Evolutionary conservation across 2,113 vertebrate genomes (phyloP).

Genomic region (Scomber colias): DNA sequence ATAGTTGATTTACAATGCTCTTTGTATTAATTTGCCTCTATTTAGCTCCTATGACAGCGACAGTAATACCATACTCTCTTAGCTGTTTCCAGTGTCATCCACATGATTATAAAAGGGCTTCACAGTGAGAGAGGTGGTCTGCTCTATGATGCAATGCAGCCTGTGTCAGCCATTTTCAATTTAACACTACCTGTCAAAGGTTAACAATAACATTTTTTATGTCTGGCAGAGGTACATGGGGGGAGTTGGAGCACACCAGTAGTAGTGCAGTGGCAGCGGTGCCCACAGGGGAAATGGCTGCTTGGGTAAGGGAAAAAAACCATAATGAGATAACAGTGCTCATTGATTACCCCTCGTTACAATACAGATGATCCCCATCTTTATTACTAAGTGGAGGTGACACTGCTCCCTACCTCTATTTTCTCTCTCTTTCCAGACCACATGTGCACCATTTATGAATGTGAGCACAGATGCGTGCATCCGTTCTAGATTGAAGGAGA

Average conservation of each 20-base stretch:
- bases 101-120: conserved; percentile 24
- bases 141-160: conserved; percentile 21
- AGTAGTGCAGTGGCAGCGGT: conserved; percentile 8
- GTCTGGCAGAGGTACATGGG: background rate
- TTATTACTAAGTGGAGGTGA: conserved; percentile 27
- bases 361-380: conserved; percentile 34
- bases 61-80: background rate
- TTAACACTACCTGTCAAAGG: conserved; percentile 40
- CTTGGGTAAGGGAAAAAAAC: conserved; percentile 39
- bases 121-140: conserved; percentile 1
- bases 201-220: conserved; percentile 46
- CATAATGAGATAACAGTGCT: conserved; percentile 47
- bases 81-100: conserved; percentile 5
- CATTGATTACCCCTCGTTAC: conserved; percentile 63
- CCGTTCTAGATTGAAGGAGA: background rate
- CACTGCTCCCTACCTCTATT: background rate
- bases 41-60: conserved; percentile 8
- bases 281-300: conserved; percentile 47
- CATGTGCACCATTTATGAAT: conserved; percentile 5
- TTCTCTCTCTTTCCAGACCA: conserved; percentile 4
- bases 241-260: conserved; percentile 5
- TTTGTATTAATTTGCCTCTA: conserved; percentile 10
- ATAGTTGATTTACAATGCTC: conserved; percentile 19
- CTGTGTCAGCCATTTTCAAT: conserved; percentile 50
- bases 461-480: conserved; percentile 3